Evolutionary conservation across 2,888 invertebrate species (phyloP), one percentile per base, ranked within the genome.

Genomic region (Polydrusus tereticollis): DNA sequence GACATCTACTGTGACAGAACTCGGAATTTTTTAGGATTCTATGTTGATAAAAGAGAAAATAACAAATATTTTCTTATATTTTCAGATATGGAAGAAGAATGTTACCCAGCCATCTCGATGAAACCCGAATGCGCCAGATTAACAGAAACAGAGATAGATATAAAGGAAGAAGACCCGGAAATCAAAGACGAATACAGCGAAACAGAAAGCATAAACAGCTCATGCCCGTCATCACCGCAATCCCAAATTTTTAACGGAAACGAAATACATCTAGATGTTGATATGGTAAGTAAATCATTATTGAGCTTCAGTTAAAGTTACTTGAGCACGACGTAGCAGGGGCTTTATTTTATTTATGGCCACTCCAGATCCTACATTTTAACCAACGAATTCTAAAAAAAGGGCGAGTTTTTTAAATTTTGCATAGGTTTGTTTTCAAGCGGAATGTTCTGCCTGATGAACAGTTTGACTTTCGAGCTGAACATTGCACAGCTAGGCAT

Each of bases 61-160:
- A 33, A 33, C 7, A 10, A 33, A 33, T 33, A 33, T 33, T 33
- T 8, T 33, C 12, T 52, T 52, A 52, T 55, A 33, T 38, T 87
- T 87, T 5, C 86, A 95, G 96, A 96, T 81, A 94, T 95, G 92
- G 96, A 96, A 85, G 95, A 95, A 81, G 95, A 96, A 83, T 94
- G 94, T 85, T 95, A 94, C 86, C 93, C 94, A 70, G 90, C 92
- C 69, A 93, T 94, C 83, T 91, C 94, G 75, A 90, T 94, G 84
- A 89, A 89, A 80, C 86, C 88, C 64, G 88, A 89, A 20, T 82
- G 84, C 58, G 75, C 77, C 33, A 78, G 79, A 55, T 47, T 82
- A 52, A 78, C 87, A 52, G 72, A 72, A 21, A 60, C 63, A 55
- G 26, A 33, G 7, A 18, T 72, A 18, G 67, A 73, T 38, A 73